Base-by-base conservation (phyloP, 2,113 vertebrate genomes). In the Ageneiosus marmoratus region DNA sequence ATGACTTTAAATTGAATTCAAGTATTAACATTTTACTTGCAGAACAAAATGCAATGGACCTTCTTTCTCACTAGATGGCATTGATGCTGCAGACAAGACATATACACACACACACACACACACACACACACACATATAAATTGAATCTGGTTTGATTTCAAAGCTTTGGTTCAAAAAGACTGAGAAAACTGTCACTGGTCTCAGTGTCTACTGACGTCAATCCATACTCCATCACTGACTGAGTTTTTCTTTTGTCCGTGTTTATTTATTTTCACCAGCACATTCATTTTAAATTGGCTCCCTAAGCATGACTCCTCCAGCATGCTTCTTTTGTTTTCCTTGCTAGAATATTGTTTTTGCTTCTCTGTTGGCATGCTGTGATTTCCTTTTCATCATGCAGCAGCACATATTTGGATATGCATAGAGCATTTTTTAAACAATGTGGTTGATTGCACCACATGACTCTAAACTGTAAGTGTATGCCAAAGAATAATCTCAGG, bases 401-500 rank as follows among this genome's bases (percentile, higher is more conserved):
- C 62, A 80, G 27, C 12, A 37, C 29, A 27, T 34, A 37, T 37
- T 44, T 55, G 41, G 44, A 81, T 37, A n/a, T 51, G n/a, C 16
- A 18, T 56, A 37, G 44, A 67, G 20, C 51, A 27, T 20, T 58
- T 44, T 56, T 22, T 81, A 62, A 51, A 76, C 81, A 76, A 37
- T 76, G 58, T 65, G 56, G 44, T 34, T 62, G 70, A 82, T 75
- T 75, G 44, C 79, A 24, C 13, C 16, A 5, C 51, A 27, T 44
- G 46, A 13, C 48, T 65, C 29, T 37, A 41, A 63, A 63, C 48
- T 20, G 15, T 22, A 20, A 41, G 41, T 41, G 20, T 32, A 72
- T 18, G 56, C 22, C 53, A 74, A 48, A 29, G 27, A 48, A 51
- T 0, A 74, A 74, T 67, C 29, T 69, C 46, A 69, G 65, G 4